Evolutionary conservation across 2,888 invertebrate genomes (phyloP), one percentile per base, ranked within the genome.

Genomic region (Harpalus rubripes): DNA sequence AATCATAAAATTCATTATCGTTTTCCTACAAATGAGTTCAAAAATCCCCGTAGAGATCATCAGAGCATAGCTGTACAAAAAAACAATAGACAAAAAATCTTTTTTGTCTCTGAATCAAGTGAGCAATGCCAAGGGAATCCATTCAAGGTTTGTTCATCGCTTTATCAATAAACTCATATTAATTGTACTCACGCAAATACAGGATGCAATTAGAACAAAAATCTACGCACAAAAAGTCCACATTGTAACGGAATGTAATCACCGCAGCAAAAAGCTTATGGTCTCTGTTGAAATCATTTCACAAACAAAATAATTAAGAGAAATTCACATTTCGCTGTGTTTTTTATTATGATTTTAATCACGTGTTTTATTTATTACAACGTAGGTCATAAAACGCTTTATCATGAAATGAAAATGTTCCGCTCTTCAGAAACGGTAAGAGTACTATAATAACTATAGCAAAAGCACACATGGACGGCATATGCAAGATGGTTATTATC

Each of bases 161-260:
- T 63, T 81, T 81, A 65, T 83, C 76, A 76, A 83, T 83, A 76
- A 83, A 83, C 52, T 63, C 61, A 41, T 59, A 84, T 78, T 84
- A 84, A 84, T 84, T 84, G 83, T 76, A 61, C 44, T 39, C 84
- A 78, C 78, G 65, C 78, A 26, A 84, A 63, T 78, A 84, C 84
- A 81, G 84, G 84, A 84, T 61, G 78, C 65, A 78, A 84, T 84
- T 84, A 84, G 18, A 32, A 61, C 76, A 74, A 83, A 83, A 83
- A 41, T 76, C 61, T 74, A 76, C 44, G 39, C 41, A 76, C 63
- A 78, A 84, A 84, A 76, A 81, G 22, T 10, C 12, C 39, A 61
- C 52, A 65, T 81, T 81, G 81, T 65, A 68, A 81, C 81, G 52
- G 81, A n/a, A 56, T 15, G 58, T 68, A 81, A 81, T 81, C 65